A percentile compares a stretch with the other conserved stretches of the same genome.
phyloP scores from a whole-genome alignment of 1,140 invertebrate genomes.

The Melanaphis sacchari region DNA sequence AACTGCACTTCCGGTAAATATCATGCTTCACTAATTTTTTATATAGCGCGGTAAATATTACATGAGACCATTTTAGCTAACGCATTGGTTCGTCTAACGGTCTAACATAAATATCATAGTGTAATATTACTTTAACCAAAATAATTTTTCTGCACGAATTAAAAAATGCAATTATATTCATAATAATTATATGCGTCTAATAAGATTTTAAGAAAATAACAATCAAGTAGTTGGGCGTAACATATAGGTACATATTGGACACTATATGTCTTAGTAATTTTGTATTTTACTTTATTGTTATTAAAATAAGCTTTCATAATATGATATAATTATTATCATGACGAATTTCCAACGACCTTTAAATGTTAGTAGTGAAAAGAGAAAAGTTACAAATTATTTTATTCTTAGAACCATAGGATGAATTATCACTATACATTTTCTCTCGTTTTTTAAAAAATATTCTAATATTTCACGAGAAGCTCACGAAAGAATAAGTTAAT shows the following conservation, averaged over 20 bases:
- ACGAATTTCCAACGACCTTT: not conserved
- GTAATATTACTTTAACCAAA: not conserved
- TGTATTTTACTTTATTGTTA: not conserved
- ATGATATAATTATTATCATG: not conserved
- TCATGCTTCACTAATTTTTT: slow-evolving; percentile 24
- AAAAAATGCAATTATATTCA: not conserved
- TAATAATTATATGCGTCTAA: too few relatives aligned
- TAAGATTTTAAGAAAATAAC: not conserved
- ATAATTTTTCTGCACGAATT: not conserved
- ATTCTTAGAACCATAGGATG: not conserved
- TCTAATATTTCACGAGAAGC: not conserved
- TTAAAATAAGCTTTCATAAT: not conserved
- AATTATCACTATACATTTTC: too few relatives aligned
- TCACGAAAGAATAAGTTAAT: not conserved
- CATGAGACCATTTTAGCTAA: not conserved
- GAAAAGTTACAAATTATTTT: not conserved
- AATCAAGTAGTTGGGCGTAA: not conserved
- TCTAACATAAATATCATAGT: slow-evolving; percentile 10
- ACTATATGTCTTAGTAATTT: not conserved
- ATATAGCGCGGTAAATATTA: not conserved
- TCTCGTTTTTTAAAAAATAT: not conserved
- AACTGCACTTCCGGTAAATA: slow-evolving; percentile 19
- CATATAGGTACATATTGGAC: not conserved
- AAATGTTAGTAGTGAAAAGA: not conserved
- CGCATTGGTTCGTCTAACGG: slow-evolving; percentile 18